Conservation (phyloP, 2,113 vertebrate species). For the Entelurus aequoreus region DNA sequence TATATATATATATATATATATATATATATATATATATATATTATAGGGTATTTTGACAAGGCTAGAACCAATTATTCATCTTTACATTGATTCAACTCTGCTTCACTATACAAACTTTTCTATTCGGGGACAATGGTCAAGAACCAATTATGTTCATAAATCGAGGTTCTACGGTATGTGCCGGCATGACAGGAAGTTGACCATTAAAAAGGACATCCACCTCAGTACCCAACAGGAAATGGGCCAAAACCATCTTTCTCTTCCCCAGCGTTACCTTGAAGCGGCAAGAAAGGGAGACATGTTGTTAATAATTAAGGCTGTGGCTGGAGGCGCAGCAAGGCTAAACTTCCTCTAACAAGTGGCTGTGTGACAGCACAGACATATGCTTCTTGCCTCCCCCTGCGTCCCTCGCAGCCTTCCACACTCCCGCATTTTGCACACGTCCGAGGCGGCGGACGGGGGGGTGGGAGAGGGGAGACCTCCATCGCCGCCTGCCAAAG, state of each 20-base stretch:
- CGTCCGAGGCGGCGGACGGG: slow-evolving; percentile 41
- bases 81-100: no score
- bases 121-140: no score
- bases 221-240: slow-evolving; percentile 30
- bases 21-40: no score
- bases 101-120: no score
- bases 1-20: no score
- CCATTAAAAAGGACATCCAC: slow-evolving; percentile 6
- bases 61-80: no score
- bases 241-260: slow-evolving; percentile 29
- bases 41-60: no score
- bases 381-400: slow-evolving; percentile 58
- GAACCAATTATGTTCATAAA: no score
- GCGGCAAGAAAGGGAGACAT: slow-evolving; percentile 56
- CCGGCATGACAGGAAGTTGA: slow-evolving; percentile 13
- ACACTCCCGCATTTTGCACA: slow-evolving; percentile 63
- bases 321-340: slow-evolving; percentile 69
- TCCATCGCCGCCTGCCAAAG: slow-evolving; percentile 58
- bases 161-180: background rate
- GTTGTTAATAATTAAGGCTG: slow-evolving; percentile 74
- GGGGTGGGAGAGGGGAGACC: slow-evolving; percentile 40
- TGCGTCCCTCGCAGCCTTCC: slow-evolving; percentile 50
- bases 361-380: slow-evolving; percentile 68
- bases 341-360: slow-evolving; percentile 75
- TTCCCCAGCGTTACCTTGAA: slow-evolving; percentile 39